Evolutionary conservation across 2,113 vertebrate genomes (phyloP).

Genomic region (Mastomys coucha): DNA sequence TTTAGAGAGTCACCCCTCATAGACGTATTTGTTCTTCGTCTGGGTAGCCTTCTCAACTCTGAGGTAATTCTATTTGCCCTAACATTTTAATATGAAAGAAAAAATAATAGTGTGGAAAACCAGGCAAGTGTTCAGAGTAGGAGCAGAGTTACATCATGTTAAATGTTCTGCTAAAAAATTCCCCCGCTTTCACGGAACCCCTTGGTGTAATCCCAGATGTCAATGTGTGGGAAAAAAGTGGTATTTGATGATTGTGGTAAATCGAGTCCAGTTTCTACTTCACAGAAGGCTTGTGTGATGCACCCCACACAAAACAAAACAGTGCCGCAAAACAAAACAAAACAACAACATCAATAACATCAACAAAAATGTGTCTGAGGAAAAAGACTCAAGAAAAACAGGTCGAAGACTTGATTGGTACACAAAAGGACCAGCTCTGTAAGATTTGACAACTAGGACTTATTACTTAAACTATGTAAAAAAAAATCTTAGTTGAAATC

Average conservation of each 20-base stretch:
- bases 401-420: not conserved
- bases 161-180: slow-evolving; percentile 27
- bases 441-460: not conserved
- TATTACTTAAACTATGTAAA: too few relatives aligned
- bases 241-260: not conserved
- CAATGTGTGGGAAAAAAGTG: not conserved
- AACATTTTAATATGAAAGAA: slow-evolving; percentile 26
- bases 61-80: not conserved
- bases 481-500: slow-evolving; percentile 10
- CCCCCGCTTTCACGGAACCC: not conserved
- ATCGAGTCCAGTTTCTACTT: not conserved
- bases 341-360: too few relatives aligned
- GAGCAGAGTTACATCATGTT: not conserved
- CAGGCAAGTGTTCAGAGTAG: not conserved
- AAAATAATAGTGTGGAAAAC: not conserved
- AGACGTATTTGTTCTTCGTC: not conserved
- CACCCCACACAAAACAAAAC: too few relatives aligned
- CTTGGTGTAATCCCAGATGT: not conserved
- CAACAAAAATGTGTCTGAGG: too few relatives aligned
- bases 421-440: not conserved
- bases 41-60: not conserved
- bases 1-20: not conserved
- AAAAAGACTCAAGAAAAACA: not conserved
- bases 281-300: not conserved
- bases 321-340: too few relatives aligned